phyloP scores from a whole-genome alignment of 2,888 invertebrate genomes.

The Drepanosiphum platanoidis region DNA sequence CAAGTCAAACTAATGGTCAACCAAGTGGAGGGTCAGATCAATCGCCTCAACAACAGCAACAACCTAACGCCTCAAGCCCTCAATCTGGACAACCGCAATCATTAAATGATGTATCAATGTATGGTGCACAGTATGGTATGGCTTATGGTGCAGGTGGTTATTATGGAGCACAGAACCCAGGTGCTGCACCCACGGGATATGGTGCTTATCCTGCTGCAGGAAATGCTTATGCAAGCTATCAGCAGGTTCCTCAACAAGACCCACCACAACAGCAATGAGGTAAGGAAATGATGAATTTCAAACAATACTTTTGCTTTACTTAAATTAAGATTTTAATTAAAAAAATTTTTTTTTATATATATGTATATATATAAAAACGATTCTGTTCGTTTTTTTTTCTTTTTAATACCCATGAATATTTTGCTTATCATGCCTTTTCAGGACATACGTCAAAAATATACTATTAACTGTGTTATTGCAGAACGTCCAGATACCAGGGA shows the following conservation, averaged over 20 bases:
- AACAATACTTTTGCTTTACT: constrained; percentile 18
- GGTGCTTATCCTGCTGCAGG: constrained; percentile 48
- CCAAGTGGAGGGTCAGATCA: constrained; percentile 42
- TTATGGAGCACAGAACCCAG: constrained; percentile 56
- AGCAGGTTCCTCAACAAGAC: constrained; percentile 57
- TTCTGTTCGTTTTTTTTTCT: constrained; percentile 13
- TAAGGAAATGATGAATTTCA: constrained; percentile 3
- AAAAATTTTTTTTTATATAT: no score
- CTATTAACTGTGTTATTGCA: constrained; percentile 61
- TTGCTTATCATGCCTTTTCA: constrained; percentile 54
- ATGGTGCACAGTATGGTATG: constrained; percentile 60
- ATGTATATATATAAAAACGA: constrained; percentile 1
- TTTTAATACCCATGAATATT: constrained; percentile 34
- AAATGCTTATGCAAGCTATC: constrained; percentile 58
- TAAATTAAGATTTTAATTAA: neutral
- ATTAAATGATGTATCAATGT: constrained; percentile 56
- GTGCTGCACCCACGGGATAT: constrained; percentile 52
- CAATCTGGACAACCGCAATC: constrained; percentile 56
- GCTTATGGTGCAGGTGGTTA: constrained; percentile 58
- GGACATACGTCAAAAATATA: constrained; percentile 59
- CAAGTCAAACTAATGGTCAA: constrained; percentile 53
- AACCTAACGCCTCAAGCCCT: constrained; percentile 53
- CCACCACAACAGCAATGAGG: constrained; percentile 59
- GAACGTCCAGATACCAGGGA: constrained; percentile 59
- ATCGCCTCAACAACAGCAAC: constrained; percentile 54